These are phyloP conservation scores for Phycodurus eques DNA, from an alignment of 2,113 vertebrate species.

Conservation along the genomic window DNA sequence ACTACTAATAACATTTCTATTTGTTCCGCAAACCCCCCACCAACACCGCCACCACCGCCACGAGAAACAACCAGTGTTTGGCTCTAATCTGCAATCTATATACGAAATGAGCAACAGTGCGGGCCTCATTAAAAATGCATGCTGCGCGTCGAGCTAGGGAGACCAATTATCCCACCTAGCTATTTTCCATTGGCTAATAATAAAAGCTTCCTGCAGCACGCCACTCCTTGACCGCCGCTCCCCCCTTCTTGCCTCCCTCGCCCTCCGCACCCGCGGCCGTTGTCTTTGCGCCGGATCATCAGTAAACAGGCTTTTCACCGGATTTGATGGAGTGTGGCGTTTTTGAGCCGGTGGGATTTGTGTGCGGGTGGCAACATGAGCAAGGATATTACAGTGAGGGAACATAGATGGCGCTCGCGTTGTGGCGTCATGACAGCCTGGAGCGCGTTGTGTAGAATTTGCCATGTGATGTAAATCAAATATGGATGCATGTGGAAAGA, in stretches of 20 bases:
- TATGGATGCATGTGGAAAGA: slow-evolving; percentile 52
- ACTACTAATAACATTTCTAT: slow-evolving; percentile 19
- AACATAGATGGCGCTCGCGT: not conserved
- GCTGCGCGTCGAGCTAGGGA: slow-evolving; percentile 57
- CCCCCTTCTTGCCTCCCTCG: slow-evolving; percentile 29
- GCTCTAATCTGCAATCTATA: slow-evolving; percentile 42
- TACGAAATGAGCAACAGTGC: slow-evolving; percentile 59
- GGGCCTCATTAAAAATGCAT: slow-evolving; percentile 64
- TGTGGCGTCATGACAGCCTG: slow-evolving; percentile 27
- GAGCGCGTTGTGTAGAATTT: slow-evolving; percentile 16
- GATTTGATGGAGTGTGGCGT: slow-evolving; percentile 59
- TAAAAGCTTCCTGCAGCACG: slow-evolving; percentile 49
- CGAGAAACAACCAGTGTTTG: slow-evolving; percentile 23
- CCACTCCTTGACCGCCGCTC: slow-evolving; percentile 41
- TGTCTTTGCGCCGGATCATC: slow-evolving; percentile 58
- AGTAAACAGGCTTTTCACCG: slow-evolving; percentile 63
- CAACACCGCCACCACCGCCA: slow-evolving; percentile 1
- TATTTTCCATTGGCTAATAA: slow-evolving; percentile 55
- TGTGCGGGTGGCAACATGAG: slow-evolving; percentile 45
- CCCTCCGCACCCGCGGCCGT: slow-evolving; percentile 37
- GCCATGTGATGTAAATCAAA: slow-evolving; percentile 54
- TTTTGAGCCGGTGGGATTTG: slow-evolving; percentile 60
- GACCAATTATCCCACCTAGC: slow-evolving; percentile 64
- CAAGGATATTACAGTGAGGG: slow-evolving; percentile 44
- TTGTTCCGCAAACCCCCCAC: not conserved